Percentiles rank a stretch among this genome's conserved stretches.
phyloP scores from a whole-genome alignment of 2,888 invertebrate species.

The Ypsolopha sequella region DNA sequence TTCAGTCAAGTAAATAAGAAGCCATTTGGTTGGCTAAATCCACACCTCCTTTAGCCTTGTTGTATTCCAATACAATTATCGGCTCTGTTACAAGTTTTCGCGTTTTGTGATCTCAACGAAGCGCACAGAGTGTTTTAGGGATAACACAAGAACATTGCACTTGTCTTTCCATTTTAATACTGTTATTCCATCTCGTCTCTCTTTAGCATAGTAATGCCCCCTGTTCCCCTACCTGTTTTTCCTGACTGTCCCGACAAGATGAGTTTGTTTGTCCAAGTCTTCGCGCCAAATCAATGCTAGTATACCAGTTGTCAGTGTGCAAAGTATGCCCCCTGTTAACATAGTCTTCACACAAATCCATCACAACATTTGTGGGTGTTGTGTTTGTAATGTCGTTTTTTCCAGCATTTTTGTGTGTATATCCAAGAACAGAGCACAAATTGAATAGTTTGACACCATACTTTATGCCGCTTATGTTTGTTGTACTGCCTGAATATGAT shows the following conservation, averaged over 20 bases:
- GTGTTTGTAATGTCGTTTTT: slow-evolving; percentile 2
- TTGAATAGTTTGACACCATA: slow-evolving; percentile 23
- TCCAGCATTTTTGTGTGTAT: slow-evolving; percentile 8
- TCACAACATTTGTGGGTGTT: slow-evolving; percentile 10
- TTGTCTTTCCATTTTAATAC: slow-evolving; percentile 8
- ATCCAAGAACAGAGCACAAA: slow-evolving; percentile 14
- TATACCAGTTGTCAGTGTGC: slow-evolving; percentile 16
- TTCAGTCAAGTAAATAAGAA: too few relatives aligned
- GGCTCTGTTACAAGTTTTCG: not conserved
- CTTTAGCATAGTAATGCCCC: slow-evolving; percentile 1
- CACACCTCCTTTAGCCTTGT: slow-evolving; percentile 4
- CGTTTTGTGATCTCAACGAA: not conserved
- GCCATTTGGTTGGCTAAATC: slow-evolving; percentile 3
- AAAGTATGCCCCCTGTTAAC: slow-evolving; percentile 13
- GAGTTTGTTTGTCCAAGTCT: slow-evolving; percentile 10
- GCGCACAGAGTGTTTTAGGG: slow-evolving; percentile 5
- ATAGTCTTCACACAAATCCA: slow-evolving; percentile 11
- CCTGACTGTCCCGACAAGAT: slow-evolving; percentile 12
- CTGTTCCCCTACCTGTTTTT: slow-evolving; percentile 8
- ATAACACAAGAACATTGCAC: slow-evolving; percentile 3
- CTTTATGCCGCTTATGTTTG: slow-evolving; percentile 15
- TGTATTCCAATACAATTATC: not conserved
- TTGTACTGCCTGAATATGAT: slow-evolving; percentile 11
- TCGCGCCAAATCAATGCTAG: slow-evolving; percentile 11
- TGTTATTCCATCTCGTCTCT: slow-evolving; percentile 6